Conservation (phyloP, 2,113 vertebrate species). For the Calyptomena viridis region DNA sequence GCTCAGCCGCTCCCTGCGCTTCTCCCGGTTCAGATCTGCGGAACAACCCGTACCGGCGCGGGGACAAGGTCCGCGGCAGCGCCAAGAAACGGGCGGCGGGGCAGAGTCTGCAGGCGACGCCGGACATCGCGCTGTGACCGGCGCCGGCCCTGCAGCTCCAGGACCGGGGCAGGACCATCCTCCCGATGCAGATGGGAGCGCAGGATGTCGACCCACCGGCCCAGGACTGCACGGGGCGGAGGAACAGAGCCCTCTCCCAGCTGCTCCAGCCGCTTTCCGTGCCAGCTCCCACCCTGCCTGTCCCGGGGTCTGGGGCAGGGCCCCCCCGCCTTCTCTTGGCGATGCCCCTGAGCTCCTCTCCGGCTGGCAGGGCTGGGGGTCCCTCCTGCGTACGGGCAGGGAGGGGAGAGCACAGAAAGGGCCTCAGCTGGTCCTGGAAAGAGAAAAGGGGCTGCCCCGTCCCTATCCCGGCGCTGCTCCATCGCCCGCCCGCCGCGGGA, state of each 20-base stretch:
- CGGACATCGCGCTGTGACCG: conserved; percentile 84
- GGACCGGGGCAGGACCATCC: neutral
- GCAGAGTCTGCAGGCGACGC: conserved; percentile 80
- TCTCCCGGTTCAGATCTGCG: conserved; percentile 78
- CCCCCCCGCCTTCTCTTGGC: neutral
- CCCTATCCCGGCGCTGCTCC: neutral
- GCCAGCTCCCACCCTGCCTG: neutral
- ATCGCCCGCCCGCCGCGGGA: rapidly evolving
- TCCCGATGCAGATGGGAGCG: neutral
- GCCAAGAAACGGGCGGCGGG: conserved; percentile 77
- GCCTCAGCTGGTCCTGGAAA: neutral
- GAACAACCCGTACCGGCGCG: conserved; percentile 89
- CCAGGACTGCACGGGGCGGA: rapidly evolving
- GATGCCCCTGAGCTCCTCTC: neutral
- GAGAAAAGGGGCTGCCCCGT: neutral
- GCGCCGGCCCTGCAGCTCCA: neutral
- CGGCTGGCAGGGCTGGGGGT: neutral
- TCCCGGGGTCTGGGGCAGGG: rapidly evolving
- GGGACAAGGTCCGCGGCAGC: conserved; percentile 81
- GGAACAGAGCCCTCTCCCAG: neutral
- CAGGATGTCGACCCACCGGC: neutral
- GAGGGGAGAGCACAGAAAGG: neutral
- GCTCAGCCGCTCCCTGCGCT: rapidly evolving
- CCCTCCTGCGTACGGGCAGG: neutral
- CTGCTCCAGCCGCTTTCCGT: neutral